These are phyloP conservation scores for Agrenia bidenticulata DNA, from an alignment of 2,888 invertebrate species.

Conservation along the genomic window DNA sequence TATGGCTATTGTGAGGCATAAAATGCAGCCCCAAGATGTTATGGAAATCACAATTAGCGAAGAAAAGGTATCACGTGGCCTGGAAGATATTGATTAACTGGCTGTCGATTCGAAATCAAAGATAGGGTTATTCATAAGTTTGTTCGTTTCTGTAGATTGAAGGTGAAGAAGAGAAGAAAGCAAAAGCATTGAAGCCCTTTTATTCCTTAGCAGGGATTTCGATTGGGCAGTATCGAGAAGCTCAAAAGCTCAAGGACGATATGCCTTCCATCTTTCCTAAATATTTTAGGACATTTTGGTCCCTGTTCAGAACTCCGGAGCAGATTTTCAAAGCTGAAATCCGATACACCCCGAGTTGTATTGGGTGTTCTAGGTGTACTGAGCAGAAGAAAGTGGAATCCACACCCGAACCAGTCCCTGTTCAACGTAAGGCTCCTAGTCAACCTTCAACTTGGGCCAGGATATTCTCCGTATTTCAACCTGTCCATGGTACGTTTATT, in stretches of 20 bases:
- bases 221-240: constrained; percentile 85
- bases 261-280: constrained; percentile 66
- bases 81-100: not conserved
- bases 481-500: constrained; percentile 14
- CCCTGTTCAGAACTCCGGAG: constrained; percentile 68
- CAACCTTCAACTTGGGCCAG: constrained; percentile 27
- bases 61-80: constrained; percentile 33
- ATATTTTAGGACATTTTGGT: constrained; percentile 63
- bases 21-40: constrained; percentile 71
- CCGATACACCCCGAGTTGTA: constrained; percentile 76
- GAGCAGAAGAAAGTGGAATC: constrained; percentile 58
- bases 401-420: not conserved
- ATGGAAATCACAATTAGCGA: constrained; percentile 73
- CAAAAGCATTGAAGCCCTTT: constrained; percentile 65
- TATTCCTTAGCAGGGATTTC: constrained; percentile 77
- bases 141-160: too few species aligned
- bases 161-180: constrained; percentile 20
- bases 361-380: constrained; percentile 67
- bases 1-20: constrained; percentile 77
- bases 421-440: not conserved
- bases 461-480: constrained; percentile 24
- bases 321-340: constrained; percentile 69
- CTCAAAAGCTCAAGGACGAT: constrained; percentile 70
- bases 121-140: constrained; percentile 17
- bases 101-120: not conserved